These are phyloP conservation scores for Ptychochromis oligacanthus DNA, from an alignment of 2,113 vertebrate species.

Conservation along the genomic window DNA sequence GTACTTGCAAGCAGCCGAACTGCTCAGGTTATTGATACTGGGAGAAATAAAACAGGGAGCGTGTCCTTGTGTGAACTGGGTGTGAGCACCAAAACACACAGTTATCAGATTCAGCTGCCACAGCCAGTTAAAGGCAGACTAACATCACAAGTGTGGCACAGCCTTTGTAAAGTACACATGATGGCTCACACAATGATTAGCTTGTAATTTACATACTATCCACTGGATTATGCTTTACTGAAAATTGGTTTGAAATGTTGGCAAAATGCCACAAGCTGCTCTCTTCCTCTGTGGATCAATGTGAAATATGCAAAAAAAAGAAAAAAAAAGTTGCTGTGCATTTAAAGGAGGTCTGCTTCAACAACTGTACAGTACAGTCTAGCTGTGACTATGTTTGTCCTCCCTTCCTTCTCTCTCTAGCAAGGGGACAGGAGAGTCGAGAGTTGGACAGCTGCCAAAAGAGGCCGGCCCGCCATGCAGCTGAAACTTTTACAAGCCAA, in stretches of 20 bases:
- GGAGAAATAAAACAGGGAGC: slow-evolving; percentile 7
- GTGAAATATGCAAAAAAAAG: neutral
- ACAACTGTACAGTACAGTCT: slow-evolving; percentile 40
- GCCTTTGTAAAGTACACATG: neutral
- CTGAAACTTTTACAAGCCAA: slow-evolving; percentile 81
- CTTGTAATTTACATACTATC: neutral
- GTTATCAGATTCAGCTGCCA: slow-evolving; percentile 59
- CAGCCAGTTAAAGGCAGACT: slow-evolving; percentile 20
- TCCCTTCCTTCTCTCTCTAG: slow-evolving; percentile 51
- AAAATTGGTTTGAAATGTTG: neutral
- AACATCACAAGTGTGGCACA: slow-evolving; percentile 26
- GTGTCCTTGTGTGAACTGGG: slow-evolving; percentile 56
- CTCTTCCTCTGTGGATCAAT: neutral
- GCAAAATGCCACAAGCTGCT: neutral
- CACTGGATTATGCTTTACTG: neutral
- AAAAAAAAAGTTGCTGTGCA: slow-evolving; percentile 9
- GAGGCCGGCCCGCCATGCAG: slow-evolving; percentile 76
- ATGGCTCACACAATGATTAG: neutral
- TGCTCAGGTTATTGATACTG: slow-evolving; percentile 12
- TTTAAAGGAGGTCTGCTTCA: slow-evolving; percentile 37
- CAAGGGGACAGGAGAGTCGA: slow-evolving; percentile 68
- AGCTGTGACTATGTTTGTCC: slow-evolving; percentile 71
- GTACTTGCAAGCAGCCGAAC: neutral
- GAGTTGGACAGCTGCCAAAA: slow-evolving; percentile 77
- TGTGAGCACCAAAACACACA: slow-evolving; percentile 38